Evolutionary conservation across 1,140 invertebrate genomes (phyloP).

Genomic region (Cardiocondyla obscurior): DNA sequence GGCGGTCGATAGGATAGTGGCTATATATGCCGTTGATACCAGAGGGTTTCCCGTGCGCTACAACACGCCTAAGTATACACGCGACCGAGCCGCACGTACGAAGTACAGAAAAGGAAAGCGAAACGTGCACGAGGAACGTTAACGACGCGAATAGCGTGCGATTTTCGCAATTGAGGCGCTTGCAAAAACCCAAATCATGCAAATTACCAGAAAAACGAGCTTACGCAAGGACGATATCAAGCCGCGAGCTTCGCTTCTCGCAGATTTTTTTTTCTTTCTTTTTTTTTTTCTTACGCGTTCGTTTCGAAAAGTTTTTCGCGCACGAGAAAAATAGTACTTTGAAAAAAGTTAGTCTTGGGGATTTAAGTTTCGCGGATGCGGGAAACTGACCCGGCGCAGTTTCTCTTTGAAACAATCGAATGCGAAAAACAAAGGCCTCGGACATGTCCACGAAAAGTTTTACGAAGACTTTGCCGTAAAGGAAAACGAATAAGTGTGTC

Average conservation of each 20-base stretch:
- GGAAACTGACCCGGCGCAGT: neutral
- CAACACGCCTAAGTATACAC: constrained; percentile 29
- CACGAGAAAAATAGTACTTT: constrained; percentile 4
- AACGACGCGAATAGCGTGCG: neutral
- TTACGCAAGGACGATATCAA: neutral
- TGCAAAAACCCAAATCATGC: constrained; percentile 9
- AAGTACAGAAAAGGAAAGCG: neutral
- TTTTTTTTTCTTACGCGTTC: neutral
- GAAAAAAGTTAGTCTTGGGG: neutral
- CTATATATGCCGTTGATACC: constrained; percentile 51
- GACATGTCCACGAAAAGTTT: constrained; percentile 15
- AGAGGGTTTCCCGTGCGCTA: constrained; percentile 7
- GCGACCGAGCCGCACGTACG: neutral
- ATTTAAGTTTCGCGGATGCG: neutral
- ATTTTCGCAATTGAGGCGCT: neutral
- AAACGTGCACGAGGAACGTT: neutral
- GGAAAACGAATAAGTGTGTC: neutral
- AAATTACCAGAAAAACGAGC: constrained; percentile 24
- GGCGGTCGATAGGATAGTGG: constrained; percentile 69
- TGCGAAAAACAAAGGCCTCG: constrained; percentile 10
- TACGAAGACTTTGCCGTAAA: neutral
- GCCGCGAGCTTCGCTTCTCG: neutral
- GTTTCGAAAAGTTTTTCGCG: neutral
- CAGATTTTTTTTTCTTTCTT: no score
- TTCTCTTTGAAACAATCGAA: neutral